Evolutionary conservation across 2,797 vertebrate species (phyloP).

Genomic region (Coilia nasus): DNA sequence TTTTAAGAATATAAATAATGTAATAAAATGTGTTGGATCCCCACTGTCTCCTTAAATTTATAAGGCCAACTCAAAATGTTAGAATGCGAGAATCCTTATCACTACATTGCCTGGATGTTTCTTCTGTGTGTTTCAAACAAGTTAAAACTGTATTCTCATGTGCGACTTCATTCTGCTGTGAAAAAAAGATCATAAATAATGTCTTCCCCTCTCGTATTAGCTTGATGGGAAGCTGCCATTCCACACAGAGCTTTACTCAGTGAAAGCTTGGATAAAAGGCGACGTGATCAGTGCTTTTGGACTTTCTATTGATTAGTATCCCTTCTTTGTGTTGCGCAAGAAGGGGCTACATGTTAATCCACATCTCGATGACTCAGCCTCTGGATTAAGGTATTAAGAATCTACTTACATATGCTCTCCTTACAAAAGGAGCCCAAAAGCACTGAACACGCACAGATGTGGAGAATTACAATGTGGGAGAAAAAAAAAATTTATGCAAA

Average conservation of each 20-base stretch:
- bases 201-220: slow-evolving; percentile 4
- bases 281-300: slow-evolving; percentile 50
- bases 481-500: slow-evolving; percentile 46
- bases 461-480: slow-evolving; percentile 64
- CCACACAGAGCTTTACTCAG: slow-evolving; percentile 49
- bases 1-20: no score
- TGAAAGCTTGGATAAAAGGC: slow-evolving; percentile 59
- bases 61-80: not conserved
- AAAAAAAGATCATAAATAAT: not conserved
- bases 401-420: slow-evolving; percentile 58
- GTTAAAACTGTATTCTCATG: slow-evolving; percentile 5
- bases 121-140: not conserved
- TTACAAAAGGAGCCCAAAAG: slow-evolving; percentile 63
- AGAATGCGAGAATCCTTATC: not conserved
- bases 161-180: not conserved
- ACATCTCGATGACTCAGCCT: slow-evolving; percentile 70
- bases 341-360: slow-evolving; percentile 68
- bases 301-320: slow-evolving; percentile 68
- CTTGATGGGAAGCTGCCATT: slow-evolving; percentile 36
- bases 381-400: slow-evolving; percentile 69
- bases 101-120: not conserved
- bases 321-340: slow-evolving; percentile 61
- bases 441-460: slow-evolving; percentile 64
- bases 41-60: not conserved
- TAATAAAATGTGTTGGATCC: not conserved